Evolutionary conservation across 2,113 vertebrate species (phyloP).

Genomic region (Takifugu bimaculatus): DNA sequence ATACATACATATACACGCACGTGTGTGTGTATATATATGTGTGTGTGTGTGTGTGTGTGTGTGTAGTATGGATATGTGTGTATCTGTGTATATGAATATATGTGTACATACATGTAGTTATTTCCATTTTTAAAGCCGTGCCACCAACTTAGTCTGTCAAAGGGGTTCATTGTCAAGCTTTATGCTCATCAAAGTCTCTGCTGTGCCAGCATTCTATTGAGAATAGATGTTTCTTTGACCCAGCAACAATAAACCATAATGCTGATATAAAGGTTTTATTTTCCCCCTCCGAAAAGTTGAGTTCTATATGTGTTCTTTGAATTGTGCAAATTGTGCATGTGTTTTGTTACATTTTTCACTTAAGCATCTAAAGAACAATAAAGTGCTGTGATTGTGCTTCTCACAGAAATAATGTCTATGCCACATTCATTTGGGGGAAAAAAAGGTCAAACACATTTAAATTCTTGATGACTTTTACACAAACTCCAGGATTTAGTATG

Average conservation of each 20-base stretch:
- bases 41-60: constrained; percentile 31
- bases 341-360: constrained; percentile 84
- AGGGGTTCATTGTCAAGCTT: no score
- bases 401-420: constrained; percentile 65
- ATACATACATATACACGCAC: no score
- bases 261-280: constrained; percentile 74
- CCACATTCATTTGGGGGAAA: constrained; percentile 3
- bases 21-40: no score
- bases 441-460: no score
- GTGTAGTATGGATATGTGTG: background rate
- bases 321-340: constrained; percentile 76
- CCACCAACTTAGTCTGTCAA: no score
- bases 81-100: constrained; percentile 54
- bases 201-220: background rate
- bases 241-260: constrained; percentile 45
- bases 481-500: no score
- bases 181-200: no score
- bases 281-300: constrained; percentile 72
- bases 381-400: constrained; percentile 99
- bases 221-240: constrained; percentile 76
- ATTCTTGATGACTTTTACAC: no score
- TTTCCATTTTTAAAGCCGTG: no score
- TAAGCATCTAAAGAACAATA: constrained; percentile 94
- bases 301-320: constrained; percentile 89
- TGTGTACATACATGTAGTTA: no score